Percentiles rank a stretch among this genome's conserved stretches.
phyloP scores from a whole-genome alignment of 2,797 vertebrate species.

The Amazonetta brasiliensis region DNA sequence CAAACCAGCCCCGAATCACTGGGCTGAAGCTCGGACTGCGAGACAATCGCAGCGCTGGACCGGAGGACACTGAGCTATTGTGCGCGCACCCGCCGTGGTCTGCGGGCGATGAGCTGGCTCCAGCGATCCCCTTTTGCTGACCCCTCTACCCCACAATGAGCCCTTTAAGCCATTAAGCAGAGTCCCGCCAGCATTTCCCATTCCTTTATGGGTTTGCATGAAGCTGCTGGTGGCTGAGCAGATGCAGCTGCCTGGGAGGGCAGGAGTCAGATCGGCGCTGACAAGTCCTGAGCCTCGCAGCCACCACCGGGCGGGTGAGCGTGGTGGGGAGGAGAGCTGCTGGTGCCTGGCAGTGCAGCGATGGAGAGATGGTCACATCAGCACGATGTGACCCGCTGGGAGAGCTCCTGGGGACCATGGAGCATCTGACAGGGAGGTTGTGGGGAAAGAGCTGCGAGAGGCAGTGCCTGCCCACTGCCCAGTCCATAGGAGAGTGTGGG shows the following conservation, averaged over 20 bases:
- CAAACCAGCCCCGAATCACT: constrained; percentile 9
- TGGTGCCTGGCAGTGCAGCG: background rate
- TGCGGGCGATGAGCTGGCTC: background rate
- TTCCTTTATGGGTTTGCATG: constrained; percentile 12
- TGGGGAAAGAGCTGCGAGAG: background rate
- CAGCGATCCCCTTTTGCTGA: constrained; percentile 31
- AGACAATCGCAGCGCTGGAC: background rate
- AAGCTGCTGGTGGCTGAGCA: constrained; percentile 4
- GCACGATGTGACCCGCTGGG: background rate
- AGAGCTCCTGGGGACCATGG: background rate
- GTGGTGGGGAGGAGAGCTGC: background rate
- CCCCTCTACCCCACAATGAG: constrained; percentile 25
- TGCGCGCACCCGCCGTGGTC: background rate
- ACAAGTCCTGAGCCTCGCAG: background rate
- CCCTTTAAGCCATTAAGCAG: constrained; percentile 34
- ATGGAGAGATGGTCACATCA: too few relatives aligned
- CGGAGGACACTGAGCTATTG: constrained; percentile 60
- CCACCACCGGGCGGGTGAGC: background rate
- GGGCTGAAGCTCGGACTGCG: constrained; percentile 20
- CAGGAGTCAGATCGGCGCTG: background rate
- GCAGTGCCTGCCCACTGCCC: background rate
- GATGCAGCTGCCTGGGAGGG: constrained; percentile 41
- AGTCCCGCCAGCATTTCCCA: background rate
- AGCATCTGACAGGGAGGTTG: background rate
- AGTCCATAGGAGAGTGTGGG: rapidly evolving